A percentile compares a stretch with the other conserved stretches of the same genome.
These are phyloP conservation scores for Eilema caniola DNA, from an alignment of 2,888 invertebrate genomes.

Conservation along the genomic window DNA sequence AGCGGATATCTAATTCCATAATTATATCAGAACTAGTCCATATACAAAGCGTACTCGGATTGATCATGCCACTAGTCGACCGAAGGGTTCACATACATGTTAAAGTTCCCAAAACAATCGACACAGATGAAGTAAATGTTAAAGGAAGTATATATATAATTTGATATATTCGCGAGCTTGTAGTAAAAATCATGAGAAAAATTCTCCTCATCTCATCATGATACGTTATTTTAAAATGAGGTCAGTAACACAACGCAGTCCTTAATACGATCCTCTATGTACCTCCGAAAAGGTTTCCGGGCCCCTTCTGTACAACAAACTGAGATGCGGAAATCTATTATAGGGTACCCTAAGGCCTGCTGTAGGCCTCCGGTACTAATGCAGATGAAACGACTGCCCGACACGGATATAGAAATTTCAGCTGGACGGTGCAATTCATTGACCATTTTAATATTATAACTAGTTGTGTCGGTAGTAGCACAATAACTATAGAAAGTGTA, in stretches of 20 bases:
- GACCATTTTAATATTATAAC: background rate
- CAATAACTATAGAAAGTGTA: too few species aligned
- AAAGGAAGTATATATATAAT: too few species aligned
- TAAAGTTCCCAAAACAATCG: too few species aligned
- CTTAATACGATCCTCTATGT: slow-evolving; percentile 10
- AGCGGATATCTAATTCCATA: too few species aligned
- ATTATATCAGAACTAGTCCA: too few species aligned
- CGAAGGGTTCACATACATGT: too few species aligned
- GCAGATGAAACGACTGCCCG: slow-evolving; percentile 40
- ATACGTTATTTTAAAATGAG: slow-evolving; percentile 7
- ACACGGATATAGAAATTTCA: slow-evolving; percentile 6
- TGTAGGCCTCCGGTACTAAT: slow-evolving; percentile 35
- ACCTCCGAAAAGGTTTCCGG: slow-evolving; percentile 41
- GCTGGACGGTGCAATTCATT: slow-evolving; percentile 17
- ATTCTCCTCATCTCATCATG: background rate
- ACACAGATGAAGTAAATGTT: too few species aligned
- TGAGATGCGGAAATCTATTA: slow-evolving; percentile 55
- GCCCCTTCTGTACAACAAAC: slow-evolving; percentile 37
- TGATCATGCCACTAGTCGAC: too few species aligned
- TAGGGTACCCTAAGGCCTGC: slow-evolving; percentile 40
- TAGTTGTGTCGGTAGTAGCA: too few species aligned
- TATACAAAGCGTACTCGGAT: too few species aligned
- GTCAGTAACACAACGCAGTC: background rate
- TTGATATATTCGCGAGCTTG: background rate
- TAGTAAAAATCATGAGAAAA: background rate